Evolutionary conservation across 1,140 invertebrate genomes (phyloP).

Genomic region (Heliconius eleuchia): DNA sequence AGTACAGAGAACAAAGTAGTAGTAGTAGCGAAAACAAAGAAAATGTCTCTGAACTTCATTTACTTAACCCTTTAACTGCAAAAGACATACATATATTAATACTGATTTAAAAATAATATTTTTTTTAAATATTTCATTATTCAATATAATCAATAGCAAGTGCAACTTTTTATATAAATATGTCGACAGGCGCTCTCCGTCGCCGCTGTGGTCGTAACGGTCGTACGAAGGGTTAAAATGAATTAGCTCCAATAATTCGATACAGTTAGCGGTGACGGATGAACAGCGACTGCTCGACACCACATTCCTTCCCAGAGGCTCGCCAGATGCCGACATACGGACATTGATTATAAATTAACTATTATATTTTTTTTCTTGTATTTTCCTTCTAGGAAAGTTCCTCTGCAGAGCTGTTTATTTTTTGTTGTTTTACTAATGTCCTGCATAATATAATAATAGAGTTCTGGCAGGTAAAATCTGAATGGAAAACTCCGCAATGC

Average conservation of each 20-base stretch:
- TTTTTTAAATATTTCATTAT: too few species aligned
- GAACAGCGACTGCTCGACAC: neutral
- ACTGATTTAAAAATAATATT: too few species aligned
- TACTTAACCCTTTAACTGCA: too few species aligned
- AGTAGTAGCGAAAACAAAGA: too few species aligned
- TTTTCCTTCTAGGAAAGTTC: neutral
- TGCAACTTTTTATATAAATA: neutral
- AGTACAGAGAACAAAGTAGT: too few species aligned
- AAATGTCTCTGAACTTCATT: too few species aligned
- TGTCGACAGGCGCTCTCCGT: neutral
- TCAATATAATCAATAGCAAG: too few species aligned
- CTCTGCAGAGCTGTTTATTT: neutral
- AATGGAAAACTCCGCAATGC: too few species aligned
- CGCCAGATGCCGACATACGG: conserved; percentile 6
- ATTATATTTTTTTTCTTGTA: conserved; percentile 1
- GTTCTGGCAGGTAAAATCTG: too few species aligned
- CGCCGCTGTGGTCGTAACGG: conserved; percentile 7
- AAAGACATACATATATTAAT: too few species aligned
- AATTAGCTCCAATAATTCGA: conserved; percentile 10
- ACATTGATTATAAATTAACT: conserved; percentile 11
- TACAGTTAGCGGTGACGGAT: conserved; percentile 7
- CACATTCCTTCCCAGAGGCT: conserved; percentile 5
- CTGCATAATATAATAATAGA: too few species aligned
- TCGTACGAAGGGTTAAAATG: neutral
- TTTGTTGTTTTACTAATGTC: too few species aligned